Evolutionary conservation across 2,797 vertebrate species (phyloP).

Genomic region (Staurois parvus): DNA sequence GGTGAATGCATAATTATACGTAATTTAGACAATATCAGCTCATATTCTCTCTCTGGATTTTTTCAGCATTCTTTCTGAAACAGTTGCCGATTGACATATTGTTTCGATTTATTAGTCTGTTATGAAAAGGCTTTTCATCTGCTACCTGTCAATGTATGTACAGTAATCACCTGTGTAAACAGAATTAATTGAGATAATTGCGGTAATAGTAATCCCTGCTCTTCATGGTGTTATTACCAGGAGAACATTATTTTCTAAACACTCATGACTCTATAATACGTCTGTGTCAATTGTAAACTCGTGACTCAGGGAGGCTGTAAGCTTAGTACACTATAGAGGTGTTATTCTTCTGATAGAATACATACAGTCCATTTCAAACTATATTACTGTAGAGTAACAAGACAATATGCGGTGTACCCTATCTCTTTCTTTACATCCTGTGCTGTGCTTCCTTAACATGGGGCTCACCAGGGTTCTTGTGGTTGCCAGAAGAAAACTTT

Average conservation of each 20-base stretch:
- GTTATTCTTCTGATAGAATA: neutral
- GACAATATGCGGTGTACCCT: too few relatives aligned
- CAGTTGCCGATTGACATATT: neutral
- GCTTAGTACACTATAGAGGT: neutral
- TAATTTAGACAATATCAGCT: neutral
- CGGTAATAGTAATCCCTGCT: neutral
- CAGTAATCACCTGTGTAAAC: neutral
- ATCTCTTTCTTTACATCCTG: too few relatives aligned
- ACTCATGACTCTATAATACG: neutral
- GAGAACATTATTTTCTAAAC: conserved; percentile 10
- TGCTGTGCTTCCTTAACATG: too few relatives aligned
- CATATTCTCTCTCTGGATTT: neutral
- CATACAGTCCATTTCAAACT: neutral
- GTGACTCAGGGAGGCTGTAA: neutral
- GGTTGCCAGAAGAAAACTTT: too few relatives aligned
- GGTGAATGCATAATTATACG: neutral
- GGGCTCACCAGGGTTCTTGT: too few relatives aligned
- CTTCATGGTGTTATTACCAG: conserved; percentile 4
- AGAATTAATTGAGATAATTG: conserved; percentile 11
- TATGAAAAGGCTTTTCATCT: neutral
- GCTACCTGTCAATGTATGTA: neutral
- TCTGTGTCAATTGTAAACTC: neutral
- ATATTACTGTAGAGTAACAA: too few relatives aligned
- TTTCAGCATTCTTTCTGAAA: too few relatives aligned
- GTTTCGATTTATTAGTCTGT: neutral